These are phyloP conservation scores for Sitodiplosis mosellana DNA, from an alignment of 1,140 invertebrate genomes.

Conservation along the genomic window DNA sequence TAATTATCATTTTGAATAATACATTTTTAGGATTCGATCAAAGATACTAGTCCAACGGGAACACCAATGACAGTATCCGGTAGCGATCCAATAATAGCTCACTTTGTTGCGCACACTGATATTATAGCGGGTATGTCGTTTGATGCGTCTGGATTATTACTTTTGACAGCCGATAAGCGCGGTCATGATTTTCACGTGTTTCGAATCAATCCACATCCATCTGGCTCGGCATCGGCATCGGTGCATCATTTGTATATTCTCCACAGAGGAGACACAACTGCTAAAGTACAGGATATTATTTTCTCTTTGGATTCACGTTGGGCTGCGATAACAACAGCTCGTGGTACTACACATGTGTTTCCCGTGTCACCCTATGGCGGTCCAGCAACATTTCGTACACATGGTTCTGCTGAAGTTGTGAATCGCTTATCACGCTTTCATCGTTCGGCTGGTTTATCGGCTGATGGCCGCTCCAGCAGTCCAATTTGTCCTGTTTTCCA, in stretches of 20 bases:
- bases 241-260: conserved; percentile 94
- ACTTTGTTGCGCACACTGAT: conserved; percentile 86
- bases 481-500: conserved; percentile 40
- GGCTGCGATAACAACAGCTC: conserved; percentile 83
- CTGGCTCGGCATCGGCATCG: conserved; percentile 64
- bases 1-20: no score
- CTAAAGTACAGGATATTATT: conserved; percentile 71
- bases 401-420: conserved; percentile 81
- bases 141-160: conserved; percentile 75
- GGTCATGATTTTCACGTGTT: conserved; percentile 96
- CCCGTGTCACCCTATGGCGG: conserved; percentile 95
- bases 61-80: conserved; percentile 16
- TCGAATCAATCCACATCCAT: conserved; percentile 81
- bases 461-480: conserved; percentile 53
- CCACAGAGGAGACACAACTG: conserved; percentile 71
- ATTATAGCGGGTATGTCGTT: conserved; percentile 81
- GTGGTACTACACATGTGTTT: conserved; percentile 95
- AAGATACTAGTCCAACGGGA: conserved; percentile 23
- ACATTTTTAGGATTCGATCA: conserved; percentile 18
- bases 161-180: conserved; percentile 82
- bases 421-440: conserved; percentile 91
- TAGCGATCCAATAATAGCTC: conserved; percentile 62
- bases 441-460: conserved; percentile 75
- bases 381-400: conserved; percentile 73
- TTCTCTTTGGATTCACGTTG: conserved; percentile 86